Evolutionary conservation across 2,113 vertebrate genomes (phyloP), one percentile per base, ranked within the genome.

Genomic region (Lepus timidus): DNA sequence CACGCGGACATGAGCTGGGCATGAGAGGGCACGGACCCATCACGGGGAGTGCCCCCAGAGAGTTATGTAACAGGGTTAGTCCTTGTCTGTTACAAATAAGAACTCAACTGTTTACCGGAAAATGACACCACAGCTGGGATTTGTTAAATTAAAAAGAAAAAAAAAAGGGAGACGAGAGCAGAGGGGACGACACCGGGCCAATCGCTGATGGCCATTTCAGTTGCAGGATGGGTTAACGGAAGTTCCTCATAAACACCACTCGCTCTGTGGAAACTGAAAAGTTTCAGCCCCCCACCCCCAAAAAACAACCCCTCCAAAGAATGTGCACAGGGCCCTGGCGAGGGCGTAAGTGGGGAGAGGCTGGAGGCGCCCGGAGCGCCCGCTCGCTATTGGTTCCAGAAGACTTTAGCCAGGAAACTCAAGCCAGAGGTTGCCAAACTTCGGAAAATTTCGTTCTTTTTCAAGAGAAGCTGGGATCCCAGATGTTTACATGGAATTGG

Each of bases 401-500:
- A 95, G 96, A 79, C 3, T 88, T 90, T 19, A 94, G 92, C 97
- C 94, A 92, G 82, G 76, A 58, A 68, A 70, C 19, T 25, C 13
- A 64, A 85, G 82, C 44, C 95, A 96, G 85, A 90, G n/a, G 52
- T 94, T 95, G 74, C 88, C 94, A 92, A 84, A 96, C 86, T 81
- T 73, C 29, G 85, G 94, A 85, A 75, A 16, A 3, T 58, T 58
- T 58, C 13, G 4, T 58, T 58, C 12, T 58, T 58, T 96, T 96
- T 89, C 82, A 81, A 88, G 67, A 78, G 67, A 79, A 39, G 58
- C 91, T 90, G 91, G 87, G 95, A 93, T 93, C 79, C 75, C 22
- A 78, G 90, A 95, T 95, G 96, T 97, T 97, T 97, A 96, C 91
- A 90, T 65, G 78, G 58, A 92, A 90, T 92, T 78, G 79, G 61